These are phyloP conservation scores for Mallotus villosus DNA, from an alignment of 2,797 vertebrate species.

Conservation along the genomic window DNA sequence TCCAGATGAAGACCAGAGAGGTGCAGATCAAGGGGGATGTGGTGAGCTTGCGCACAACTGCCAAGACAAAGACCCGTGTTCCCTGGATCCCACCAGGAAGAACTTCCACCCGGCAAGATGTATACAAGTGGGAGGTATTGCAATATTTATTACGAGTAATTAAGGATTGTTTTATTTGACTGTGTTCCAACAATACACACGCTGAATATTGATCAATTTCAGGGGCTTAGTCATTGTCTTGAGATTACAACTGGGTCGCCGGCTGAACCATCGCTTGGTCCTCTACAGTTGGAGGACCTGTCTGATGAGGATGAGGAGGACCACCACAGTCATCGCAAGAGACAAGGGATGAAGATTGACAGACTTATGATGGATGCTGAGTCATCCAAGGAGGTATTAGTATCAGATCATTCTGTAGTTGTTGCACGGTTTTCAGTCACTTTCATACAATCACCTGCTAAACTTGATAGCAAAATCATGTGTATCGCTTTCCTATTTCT, in stretches of 20 bases:
- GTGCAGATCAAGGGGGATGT: constrained; percentile 68
- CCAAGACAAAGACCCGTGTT: constrained; percentile 74
- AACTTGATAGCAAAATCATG: neutral
- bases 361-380: constrained; percentile 77
- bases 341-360: constrained; percentile 80
- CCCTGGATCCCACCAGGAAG: constrained; percentile 93
- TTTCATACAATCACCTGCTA: neutral
- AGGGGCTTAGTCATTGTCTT: constrained; percentile 72
- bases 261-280: constrained; percentile 67
- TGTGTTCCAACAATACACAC: neutral
- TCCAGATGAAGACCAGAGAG: constrained; percentile 35
- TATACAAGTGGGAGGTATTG: constrained; percentile 79
- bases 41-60: constrained; percentile 62
- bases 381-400: constrained; percentile 78
- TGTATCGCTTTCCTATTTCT: neutral
- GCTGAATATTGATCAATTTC: neutral
- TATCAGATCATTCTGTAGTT: neutral
- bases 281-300: constrained; percentile 76
- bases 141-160: neutral
- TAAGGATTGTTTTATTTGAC: neutral
- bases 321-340: constrained; percentile 65
- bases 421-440: neutral
- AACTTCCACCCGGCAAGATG: constrained; percentile 67
- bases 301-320: constrained; percentile 76
- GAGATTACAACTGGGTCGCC: constrained; percentile 66